A percentile compares a stretch with the other conserved stretches of the same genome.
phyloP scores from a whole-genome alignment of 2,888 invertebrate species.

The Cantharis lateralis region DNA sequence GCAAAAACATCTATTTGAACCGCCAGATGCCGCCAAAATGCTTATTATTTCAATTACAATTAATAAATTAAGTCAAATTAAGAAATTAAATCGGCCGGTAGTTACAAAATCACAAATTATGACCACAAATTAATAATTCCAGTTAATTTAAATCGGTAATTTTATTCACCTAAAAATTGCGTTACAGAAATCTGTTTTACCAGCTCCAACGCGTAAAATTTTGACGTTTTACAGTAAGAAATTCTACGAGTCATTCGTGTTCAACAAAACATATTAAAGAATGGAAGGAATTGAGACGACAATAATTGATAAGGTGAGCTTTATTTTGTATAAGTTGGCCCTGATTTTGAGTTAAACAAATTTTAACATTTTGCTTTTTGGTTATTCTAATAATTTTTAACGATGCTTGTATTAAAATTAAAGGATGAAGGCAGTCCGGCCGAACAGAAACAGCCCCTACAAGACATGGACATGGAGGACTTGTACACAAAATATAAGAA shows the following conservation, averaged over 20 bases:
- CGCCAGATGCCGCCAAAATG: no score
- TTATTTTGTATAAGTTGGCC: constrained; percentile 1
- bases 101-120: no score
- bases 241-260: constrained; percentile 18
- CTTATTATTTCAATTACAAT: no score
- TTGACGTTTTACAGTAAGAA: not conserved
- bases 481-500: constrained; percentile 97
- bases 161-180: no score
- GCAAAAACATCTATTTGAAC: no score
- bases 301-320: constrained; percentile 28
- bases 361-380: constrained; percentile 1
- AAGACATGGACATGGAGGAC: constrained; percentile 89
- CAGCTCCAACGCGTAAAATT: not conserved
- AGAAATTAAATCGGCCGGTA: no score
- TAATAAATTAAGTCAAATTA: no score
- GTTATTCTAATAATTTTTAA: constrained; percentile 1
- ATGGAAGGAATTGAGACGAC: constrained; percentile 31
- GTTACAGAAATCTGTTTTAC: not conserved
- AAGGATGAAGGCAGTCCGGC: constrained; percentile 73
- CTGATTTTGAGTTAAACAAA: constrained; percentile 13
- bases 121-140: no score
- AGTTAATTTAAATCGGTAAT: no score
- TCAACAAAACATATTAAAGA: not conserved
- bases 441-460: constrained; percentile 71
- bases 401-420: constrained; percentile 31